Percentiles rank a stretch among this genome's conserved stretches.
Evolutionary conservation across 2,888 invertebrate species (phyloP).

Genomic region (Octodonta nipae): DNA sequence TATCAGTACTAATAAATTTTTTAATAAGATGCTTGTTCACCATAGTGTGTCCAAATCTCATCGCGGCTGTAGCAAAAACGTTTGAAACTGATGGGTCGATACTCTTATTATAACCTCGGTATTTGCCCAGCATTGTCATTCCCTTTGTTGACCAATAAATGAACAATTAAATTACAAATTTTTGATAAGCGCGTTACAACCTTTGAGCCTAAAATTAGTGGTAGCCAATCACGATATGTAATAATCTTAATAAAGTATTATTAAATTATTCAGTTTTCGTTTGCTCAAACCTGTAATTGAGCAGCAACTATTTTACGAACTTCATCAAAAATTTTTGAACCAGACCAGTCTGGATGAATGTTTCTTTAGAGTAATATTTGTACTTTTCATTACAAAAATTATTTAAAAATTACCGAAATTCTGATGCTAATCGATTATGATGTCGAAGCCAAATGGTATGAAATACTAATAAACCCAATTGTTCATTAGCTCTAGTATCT

Average conservation of each 20-base stretch:
- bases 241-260: too few relatives aligned
- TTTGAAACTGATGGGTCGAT: constrained; percentile 81
- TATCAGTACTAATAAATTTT: too few relatives aligned
- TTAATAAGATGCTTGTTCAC: constrained; percentile 89
- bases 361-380: too few relatives aligned
- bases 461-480: constrained; percentile 68
- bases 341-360: too few relatives aligned
- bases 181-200: too few relatives aligned
- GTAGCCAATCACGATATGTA: constrained; percentile 96
- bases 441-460: constrained; percentile 83
- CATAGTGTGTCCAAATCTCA: constrained; percentile 91
- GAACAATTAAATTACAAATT: too few relatives aligned
- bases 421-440: constrained; percentile 82
- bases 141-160: too few relatives aligned
- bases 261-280: too few relatives aligned
- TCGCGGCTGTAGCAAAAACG: constrained; percentile 92
- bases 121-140: constrained; percentile 60
- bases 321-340: too few relatives aligned
- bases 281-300: too few relatives aligned
- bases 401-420: constrained; percentile 56
- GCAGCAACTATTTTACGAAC: too few relatives aligned
- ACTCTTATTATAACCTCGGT: constrained; percentile 69
- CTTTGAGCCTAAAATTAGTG: constrained; percentile 75
- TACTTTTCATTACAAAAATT: too few relatives aligned
- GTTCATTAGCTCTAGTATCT: constrained; percentile 90